Evolutionary conservation across 1,140 invertebrate genomes (phyloP).

Genomic region (Brachionus plicatilis): DNA sequence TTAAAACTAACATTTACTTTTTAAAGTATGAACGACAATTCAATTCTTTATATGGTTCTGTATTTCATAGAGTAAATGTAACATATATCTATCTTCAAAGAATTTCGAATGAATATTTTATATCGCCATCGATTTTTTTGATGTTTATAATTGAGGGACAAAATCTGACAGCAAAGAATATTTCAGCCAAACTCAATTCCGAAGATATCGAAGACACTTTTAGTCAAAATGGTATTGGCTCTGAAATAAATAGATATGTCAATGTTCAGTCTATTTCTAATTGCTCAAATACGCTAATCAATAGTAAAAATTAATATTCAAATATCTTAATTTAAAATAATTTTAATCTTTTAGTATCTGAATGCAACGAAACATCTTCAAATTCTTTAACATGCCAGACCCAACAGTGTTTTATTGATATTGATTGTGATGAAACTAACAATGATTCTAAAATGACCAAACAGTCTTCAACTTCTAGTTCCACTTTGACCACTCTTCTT

Average conservation of each 20-base stretch:
- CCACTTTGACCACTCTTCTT: neutral
- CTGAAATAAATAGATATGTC: neutral
- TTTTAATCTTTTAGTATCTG: neutral
- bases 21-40: neutral
- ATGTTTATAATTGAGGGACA: neutral
- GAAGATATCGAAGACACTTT: neutral
- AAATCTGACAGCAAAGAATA: neutral
- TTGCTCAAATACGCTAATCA: neutral
- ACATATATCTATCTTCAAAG: neutral
- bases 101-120: neutral
- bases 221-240: neutral
- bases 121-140: neutral
- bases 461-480: neutral
- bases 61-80: neutral
- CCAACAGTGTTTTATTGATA: neutral
- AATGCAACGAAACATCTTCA: neutral
- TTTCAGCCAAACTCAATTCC: neutral
- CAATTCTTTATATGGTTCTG: neutral
- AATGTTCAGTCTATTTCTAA: neutral
- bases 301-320: neutral
- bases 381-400: neutral
- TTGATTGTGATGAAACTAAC: neutral
- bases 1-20: neutral
- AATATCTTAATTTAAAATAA: neutral
- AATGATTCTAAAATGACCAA: neutral